Percentiles rank a stretch among this genome's conserved stretches.
These are phyloP conservation scores for Beroe ovata DNA, from an alignment of 37 sponge, comb jelly and placozoan genomes.

Conservation along the genomic window DNA sequence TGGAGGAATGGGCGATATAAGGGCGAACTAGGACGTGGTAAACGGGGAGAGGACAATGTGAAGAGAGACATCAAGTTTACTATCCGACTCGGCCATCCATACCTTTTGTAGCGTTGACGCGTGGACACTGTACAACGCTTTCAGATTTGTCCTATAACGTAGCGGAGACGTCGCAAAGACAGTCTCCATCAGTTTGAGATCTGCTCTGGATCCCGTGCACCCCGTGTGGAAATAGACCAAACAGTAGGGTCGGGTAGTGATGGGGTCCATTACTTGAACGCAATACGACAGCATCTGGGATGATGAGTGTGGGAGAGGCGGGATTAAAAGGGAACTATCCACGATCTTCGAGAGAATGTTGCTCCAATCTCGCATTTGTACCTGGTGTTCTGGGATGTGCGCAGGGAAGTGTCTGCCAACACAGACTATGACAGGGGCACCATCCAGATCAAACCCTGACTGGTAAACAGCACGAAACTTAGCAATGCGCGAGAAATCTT, in stretches of 20 bases:
- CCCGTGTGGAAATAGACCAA: conserved; percentile 56
- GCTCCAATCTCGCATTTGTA: no score
- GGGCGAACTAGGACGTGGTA: no score
- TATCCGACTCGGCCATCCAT: no score
- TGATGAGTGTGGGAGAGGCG: background rate
- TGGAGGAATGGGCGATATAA: no score
- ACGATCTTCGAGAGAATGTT: no score
- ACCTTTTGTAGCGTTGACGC: conserved; percentile 47
- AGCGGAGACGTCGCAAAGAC: background rate
- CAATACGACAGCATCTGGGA: conserved; percentile 33
- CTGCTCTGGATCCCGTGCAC: conserved; percentile 12
- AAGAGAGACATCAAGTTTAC: no score
- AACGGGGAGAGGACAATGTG: no score
- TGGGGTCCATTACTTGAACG: conserved; percentile 60
- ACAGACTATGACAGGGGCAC: conserved; percentile 6
- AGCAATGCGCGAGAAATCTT: conserved; percentile 45
- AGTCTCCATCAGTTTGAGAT: conserved; percentile 2
- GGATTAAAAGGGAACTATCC: no score
- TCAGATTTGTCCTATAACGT: conserved; percentile 15
- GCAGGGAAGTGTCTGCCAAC: conserved; percentile 48
- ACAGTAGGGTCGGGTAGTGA: conserved; percentile 29
- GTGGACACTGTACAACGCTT: conserved; percentile 43
- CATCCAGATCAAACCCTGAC: background rate
- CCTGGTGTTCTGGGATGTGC: conserved; percentile 34
- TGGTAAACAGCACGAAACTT: conserved; percentile 57